phyloP scores from a whole-genome alignment of 2,113 vertebrate genomes.

The Egretta garzetta region DNA sequence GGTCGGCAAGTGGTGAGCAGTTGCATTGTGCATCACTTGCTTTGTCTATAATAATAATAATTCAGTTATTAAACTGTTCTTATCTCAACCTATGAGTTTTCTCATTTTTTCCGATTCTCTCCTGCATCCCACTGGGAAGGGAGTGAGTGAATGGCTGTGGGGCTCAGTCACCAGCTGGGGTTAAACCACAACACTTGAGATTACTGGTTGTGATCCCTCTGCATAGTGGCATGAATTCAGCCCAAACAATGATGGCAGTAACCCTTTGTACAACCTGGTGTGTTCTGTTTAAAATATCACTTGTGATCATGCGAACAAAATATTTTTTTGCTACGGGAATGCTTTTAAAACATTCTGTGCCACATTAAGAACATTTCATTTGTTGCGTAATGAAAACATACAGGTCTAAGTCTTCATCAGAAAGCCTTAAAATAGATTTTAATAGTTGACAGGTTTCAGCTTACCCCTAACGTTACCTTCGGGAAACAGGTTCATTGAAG shows the following conservation, averaged over 20 bases:
- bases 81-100: too few relatives aligned
- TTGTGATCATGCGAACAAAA: neutral
- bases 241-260: neutral
- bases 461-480: neutral
- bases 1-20: too few relatives aligned
- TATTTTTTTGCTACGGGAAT: neutral
- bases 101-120: too few relatives aligned
- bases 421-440: neutral
- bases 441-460: neutral
- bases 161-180: too few relatives aligned
- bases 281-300: neutral
- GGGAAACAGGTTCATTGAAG: neutral
- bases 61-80: too few relatives aligned
- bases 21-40: too few relatives aligned
- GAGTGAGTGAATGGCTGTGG: too few relatives aligned
- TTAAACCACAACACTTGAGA: neutral
- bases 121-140: too few relatives aligned
- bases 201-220: neutral
- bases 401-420: neutral
- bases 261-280: neutral
- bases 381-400: neutral
- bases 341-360: neutral
- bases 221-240: neutral
- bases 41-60: too few relatives aligned
- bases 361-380: neutral